These are phyloP conservation scores for Phenganax marumi DNA, from an alignment of 92 coral and sea anemone species.

Conservation along the genomic window DNA sequence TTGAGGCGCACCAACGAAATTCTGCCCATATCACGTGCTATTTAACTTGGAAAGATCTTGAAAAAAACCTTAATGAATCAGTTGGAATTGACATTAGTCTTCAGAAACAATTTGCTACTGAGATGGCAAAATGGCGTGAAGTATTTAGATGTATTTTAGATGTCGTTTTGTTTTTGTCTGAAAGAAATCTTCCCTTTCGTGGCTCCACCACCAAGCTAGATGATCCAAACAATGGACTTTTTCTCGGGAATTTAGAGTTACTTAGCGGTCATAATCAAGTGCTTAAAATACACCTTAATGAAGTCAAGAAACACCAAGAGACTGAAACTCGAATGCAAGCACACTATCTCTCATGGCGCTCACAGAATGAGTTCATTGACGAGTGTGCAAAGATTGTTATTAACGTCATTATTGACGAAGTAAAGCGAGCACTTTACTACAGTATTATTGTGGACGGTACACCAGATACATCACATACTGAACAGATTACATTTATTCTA, in stretches of 20 bases:
- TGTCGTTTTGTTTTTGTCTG: not conserved
- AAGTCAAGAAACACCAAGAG: slow-evolving; percentile 20
- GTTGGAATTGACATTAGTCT: not conserved
- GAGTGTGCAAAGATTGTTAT: slow-evolving; percentile 10
- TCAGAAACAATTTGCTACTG: not conserved
- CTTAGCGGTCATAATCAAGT: slow-evolving; percentile 7
- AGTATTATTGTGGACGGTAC: not conserved
- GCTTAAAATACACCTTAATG: slow-evolving; percentile 1
- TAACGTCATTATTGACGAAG: not conserved
- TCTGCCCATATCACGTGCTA: slow-evolving; percentile 22
- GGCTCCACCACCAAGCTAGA: not conserved
- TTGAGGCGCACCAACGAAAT: slow-evolving; percentile 10
- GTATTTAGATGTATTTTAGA: not conserved
- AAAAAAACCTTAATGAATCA: too few relatives aligned
- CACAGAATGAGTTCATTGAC: slow-evolving; percentile 18
- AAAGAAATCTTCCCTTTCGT: not conserved
- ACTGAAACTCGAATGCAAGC: slow-evolving; percentile 29
- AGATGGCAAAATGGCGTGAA: slow-evolving; percentile 11
- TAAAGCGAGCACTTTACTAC: not conserved
- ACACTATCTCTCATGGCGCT: slow-evolving; percentile 24
- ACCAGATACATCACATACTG: not conserved
- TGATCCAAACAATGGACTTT: slow-evolving; percentile 24
- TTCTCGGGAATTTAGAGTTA: slow-evolving; percentile 19
- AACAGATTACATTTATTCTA: slow-evolving; percentile 7
- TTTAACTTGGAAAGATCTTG: too few relatives aligned